Evolutionary conservation across 30 jellyfish, hydroid and myxozoan species (phyloP).

Genomic region (Aurelia aurita): DNA sequence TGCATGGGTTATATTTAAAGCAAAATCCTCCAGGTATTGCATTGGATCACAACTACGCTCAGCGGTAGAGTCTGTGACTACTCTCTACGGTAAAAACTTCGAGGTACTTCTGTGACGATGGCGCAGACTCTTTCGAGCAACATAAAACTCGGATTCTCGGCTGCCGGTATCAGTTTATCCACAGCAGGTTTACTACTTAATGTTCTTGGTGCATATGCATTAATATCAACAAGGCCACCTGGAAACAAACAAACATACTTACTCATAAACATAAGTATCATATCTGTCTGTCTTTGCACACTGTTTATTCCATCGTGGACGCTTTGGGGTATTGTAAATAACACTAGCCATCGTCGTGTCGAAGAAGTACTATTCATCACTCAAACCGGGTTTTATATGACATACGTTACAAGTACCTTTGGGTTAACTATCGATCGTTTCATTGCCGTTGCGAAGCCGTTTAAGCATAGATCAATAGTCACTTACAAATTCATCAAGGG

Average conservation of each 20-base stretch:
- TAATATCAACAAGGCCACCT: conserved; percentile 16
- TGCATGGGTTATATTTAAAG: too few species aligned
- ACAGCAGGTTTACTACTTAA: conserved; percentile 55
- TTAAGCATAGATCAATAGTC: conserved; percentile 45
- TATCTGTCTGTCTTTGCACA: conserved; percentile 37
- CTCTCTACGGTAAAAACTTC: too few species aligned
- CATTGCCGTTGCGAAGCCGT: conserved; percentile 26
- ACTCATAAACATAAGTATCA: conserved; percentile 47
- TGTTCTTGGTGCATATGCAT: conserved; percentile 47
- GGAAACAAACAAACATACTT: conserved; percentile 60
- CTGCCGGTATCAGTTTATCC: conserved; percentile 42
- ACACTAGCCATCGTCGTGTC: conserved; percentile 46
- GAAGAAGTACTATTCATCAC: too few species aligned
- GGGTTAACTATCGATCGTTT: too few species aligned
- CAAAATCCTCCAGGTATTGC: too few species aligned
- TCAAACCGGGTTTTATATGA: too few species aligned
- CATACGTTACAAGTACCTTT: too few species aligned
- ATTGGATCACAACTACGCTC: too few species aligned
- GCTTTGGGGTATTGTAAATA: conserved; percentile 25
- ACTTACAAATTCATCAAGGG: conserved; percentile 18
- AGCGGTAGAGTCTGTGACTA: too few species aligned
- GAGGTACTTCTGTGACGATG: too few species aligned
- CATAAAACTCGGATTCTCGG: conserved; percentile 37
- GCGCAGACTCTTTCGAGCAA: conserved; percentile 7
- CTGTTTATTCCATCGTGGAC: conserved; percentile 57